Evolutionary conservation across 1,140 invertebrate species (phyloP), one percentile per base, ranked within the genome.

Genomic region (Heterodera carotae): DNA sequence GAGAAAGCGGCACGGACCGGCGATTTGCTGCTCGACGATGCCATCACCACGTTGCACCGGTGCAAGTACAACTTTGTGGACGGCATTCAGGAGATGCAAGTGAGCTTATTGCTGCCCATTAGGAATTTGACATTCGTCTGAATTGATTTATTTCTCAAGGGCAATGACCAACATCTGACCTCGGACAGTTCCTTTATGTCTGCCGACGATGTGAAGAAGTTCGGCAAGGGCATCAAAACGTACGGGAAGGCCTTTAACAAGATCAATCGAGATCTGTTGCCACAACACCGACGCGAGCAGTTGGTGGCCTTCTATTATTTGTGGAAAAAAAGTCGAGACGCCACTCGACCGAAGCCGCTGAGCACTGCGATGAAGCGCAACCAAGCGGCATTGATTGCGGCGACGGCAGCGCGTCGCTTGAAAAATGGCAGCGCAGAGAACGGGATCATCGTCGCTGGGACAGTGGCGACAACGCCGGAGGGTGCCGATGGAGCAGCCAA

Each of bases 321-420:
- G 87, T 99, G 96, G 97, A 99, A 99, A 90, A 99, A 99, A 90
- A 98, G 96, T n/a, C 94, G 96, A n/a, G 94, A 94, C 83, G 96
- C 96, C 64, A 94, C 94, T 3, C 88, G 87, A n/a, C 84, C 86
- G 59, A 88, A 87, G 62, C 79, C 82, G 59, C 79, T 86, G 27
- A 62, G 79, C 77, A 31, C 83, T 82, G 62, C 78, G 78, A 53
- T 53, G 48, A 68, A 60, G 75, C 15, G 71, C 15, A 83, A 81
- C 70, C 76, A 66, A 15, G 70, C 18, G 12, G 48, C 48, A 53
- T 18, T 75, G 73, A 68, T 67, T 25, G 64, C 69, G 34, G 36
- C 29, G 53, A 27, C 31, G 43, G 62, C 78, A 31, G 79, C 15
- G 76, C 78, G 73, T 75, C 72, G 68, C 60, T 69, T n/a, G 59